These are phyloP conservation scores for Morelia viridis DNA, from an alignment of 2,797 vertebrate species.

Conservation along the genomic window DNA sequence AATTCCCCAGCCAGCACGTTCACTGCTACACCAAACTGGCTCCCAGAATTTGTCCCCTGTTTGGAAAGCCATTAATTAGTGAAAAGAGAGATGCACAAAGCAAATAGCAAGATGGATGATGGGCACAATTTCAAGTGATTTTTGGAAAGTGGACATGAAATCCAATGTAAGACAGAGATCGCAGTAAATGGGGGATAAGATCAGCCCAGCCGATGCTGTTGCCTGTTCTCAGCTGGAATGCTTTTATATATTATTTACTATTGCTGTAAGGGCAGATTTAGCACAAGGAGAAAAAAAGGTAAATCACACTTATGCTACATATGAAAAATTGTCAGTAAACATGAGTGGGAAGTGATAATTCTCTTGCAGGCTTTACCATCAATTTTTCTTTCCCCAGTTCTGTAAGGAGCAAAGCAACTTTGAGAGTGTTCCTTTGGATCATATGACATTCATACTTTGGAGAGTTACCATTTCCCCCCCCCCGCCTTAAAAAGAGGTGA, in stretches of 20 bases:
- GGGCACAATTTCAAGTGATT: not conserved
- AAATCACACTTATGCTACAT: not conserved
- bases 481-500: not conserved
- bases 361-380: not conserved
- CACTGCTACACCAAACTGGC: too few species aligned
- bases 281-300: constrained; percentile 4
- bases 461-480: not conserved
- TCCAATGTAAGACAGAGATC: not conserved
- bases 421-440: not conserved
- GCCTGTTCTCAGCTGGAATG: not conserved
- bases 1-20: too few species aligned
- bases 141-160: not conserved
- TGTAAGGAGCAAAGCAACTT: not conserved
- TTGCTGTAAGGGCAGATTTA: constrained; percentile 6
- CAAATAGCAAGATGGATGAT: not conserved
- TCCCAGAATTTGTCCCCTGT: too few species aligned
- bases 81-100: too few species aligned
- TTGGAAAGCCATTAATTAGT: too few species aligned
- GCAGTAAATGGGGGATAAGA: not conserved
- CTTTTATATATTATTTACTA: constrained; percentile 18
- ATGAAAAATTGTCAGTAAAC: constrained; percentile 20
- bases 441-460: not conserved
- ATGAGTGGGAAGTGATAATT: constrained; percentile 34
- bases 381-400: not conserved
- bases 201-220: not conserved